phyloP scores from a whole-genome alignment of 2,797 vertebrate genomes.

The Rousettus madagascariensis region DNA sequence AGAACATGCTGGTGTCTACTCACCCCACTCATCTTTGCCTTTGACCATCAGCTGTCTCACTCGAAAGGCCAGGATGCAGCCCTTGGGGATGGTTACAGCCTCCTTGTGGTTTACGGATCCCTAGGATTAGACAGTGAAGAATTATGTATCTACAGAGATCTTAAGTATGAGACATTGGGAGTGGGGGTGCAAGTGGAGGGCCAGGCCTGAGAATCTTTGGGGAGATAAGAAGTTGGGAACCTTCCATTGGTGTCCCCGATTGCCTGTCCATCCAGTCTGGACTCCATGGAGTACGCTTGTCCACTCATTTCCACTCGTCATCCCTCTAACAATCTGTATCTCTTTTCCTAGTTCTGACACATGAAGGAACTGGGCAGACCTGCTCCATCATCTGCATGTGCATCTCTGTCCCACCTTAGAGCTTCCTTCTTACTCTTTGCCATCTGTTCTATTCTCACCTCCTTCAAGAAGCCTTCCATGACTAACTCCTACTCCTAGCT shows the following conservation, averaged over 20 bases:
- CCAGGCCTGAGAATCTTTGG: background rate
- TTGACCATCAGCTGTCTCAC: conserved; percentile 64
- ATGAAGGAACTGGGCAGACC: background rate
- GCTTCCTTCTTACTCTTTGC: background rate
- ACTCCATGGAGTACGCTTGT: background rate
- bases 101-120: conserved; percentile 38
- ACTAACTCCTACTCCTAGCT: background rate
- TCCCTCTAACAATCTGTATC: background rate
- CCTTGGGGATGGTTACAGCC: conserved; percentile 79
- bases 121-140: conserved; percentile 60
- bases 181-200: background rate
- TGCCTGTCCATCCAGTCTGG: background rate
- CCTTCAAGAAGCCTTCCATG: conserved; percentile 8
- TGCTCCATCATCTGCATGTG: background rate
- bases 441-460: background rate
- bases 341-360: background rate
- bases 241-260: background rate
- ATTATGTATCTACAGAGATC: background rate
- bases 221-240: background rate
- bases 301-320: background rate
- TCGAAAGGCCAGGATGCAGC: conserved; percentile 82
- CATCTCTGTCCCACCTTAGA: background rate
- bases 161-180: background rate
- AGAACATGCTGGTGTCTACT: background rate
- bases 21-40: conserved; percentile 72